These are phyloP conservation scores for Crotophaga sulcirostris DNA, from an alignment of 2,113 vertebrate species.

Conservation along the genomic window DNA sequence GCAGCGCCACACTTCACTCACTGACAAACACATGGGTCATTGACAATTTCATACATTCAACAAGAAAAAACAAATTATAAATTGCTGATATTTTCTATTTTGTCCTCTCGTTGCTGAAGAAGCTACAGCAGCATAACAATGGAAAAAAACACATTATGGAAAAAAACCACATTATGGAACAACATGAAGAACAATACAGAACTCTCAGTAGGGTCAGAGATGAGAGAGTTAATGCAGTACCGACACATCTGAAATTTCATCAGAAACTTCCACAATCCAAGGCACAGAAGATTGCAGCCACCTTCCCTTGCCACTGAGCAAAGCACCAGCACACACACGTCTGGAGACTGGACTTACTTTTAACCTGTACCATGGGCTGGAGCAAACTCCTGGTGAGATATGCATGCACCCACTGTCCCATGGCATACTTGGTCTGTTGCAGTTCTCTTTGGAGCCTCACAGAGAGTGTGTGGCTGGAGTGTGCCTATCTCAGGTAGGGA, in stretches of 20 bases:
- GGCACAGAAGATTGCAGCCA: not conserved
- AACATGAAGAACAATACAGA: not conserved
- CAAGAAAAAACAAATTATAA: not conserved
- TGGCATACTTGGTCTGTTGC: rapidly evolving
- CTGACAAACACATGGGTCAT: not conserved
- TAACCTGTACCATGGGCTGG: not conserved
- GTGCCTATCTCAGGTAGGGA: not conserved
- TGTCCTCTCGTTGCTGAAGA: not conserved
- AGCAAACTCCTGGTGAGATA: not conserved
- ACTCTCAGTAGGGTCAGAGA: not conserved
- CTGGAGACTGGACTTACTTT: not conserved
- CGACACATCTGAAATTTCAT: not conserved
- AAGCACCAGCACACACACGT: not conserved
- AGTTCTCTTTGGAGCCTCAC: not conserved
- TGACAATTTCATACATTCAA: not conserved
- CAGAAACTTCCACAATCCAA: not conserved
- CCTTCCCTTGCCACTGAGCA: not conserved
- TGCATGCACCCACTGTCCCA: not conserved
- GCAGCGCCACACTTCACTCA: not conserved
- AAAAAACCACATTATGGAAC: not conserved
- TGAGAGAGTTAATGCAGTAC: not conserved
- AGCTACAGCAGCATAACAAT: not conserved
- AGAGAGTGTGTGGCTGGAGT: not conserved
- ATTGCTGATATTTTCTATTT: not conserved
- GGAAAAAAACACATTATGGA: not conserved